Conservation (phyloP, 1,140 invertebrate genomes). For the Hypothenemus hampei region DNA sequence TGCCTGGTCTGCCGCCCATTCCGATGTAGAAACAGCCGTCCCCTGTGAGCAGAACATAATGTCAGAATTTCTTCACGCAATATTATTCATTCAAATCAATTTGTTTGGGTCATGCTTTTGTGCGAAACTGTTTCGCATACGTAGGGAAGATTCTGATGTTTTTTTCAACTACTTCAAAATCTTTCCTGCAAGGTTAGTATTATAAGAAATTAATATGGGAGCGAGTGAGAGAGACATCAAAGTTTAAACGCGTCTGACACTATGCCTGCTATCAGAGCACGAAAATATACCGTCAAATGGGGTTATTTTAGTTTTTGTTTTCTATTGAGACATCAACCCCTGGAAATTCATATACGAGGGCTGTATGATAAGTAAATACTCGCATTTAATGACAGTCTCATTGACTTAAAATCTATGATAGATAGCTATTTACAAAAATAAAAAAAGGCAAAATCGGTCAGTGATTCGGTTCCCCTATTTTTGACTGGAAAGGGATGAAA, state of each 20-base stretch:
- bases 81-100: background rate
- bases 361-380: no score
- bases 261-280: conserved; percentile 45
- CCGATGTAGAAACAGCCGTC: conserved; percentile 93
- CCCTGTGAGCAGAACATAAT: conserved; percentile 68
- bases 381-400: no score
- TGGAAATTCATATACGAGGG: no score
- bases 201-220: conserved; percentile 27
- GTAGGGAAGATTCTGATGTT: conserved; percentile 4
- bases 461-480: no score
- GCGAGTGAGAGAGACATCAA: conserved; percentile 27
- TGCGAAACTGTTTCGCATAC: background rate
- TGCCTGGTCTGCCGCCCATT: conserved; percentile 76
- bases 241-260: conserved; percentile 41
- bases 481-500: no score
- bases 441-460: no score
- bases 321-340: no score
- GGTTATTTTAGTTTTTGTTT: no score
- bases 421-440: no score
- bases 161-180: conserved; percentile 14
- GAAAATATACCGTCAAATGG: no score
- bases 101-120: conserved; percentile 2
- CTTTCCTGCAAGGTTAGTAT: conserved; percentile 12
- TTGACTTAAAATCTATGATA: no score
- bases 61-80: conserved; percentile 47